Evolutionary conservation across 1,140 invertebrate species (phyloP).

Genomic region (Cydia strobilella): DNA sequence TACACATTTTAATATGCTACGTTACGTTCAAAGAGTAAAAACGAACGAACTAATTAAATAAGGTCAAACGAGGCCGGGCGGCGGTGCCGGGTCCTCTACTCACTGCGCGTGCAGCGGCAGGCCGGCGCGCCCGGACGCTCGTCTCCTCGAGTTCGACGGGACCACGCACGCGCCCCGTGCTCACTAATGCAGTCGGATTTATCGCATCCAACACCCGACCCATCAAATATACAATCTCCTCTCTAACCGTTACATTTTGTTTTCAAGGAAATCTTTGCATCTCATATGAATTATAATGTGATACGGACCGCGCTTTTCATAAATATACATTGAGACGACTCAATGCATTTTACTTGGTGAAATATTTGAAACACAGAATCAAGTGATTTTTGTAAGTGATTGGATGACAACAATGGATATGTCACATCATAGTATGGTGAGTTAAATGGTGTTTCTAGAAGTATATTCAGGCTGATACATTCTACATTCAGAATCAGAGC

Average conservation of each 20-base stretch:
- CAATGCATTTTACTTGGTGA: conserved; percentile 18
- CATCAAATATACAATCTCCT: conserved; percentile 10
- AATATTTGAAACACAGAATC: conserved; percentile 17
- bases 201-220: neutral
- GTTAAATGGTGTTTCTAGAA: neutral
- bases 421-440: neutral
- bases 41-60: conserved; percentile 80
- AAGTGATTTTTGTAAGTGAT: conserved; percentile 23
- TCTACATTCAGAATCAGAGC: neutral
- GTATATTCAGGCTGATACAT: neutral
- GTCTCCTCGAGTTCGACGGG: conserved; percentile 13
- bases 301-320: conserved; percentile 25
- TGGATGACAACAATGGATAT: conserved; percentile 6
- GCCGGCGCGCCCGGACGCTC: conserved; percentile 42
- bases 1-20: conserved; percentile 73
- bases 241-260: conserved; percentile 13
- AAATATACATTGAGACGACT: conserved; percentile 22
- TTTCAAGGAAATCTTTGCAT: conserved; percentile 1
- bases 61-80: conserved; percentile 72
- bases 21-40: conserved; percentile 76
- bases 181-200: neutral
- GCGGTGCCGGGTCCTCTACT: conserved; percentile 46
- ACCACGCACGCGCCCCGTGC: neutral
- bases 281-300: conserved; percentile 30
- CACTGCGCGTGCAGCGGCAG: conserved; percentile 10